phyloP scores from a whole-genome alignment of 1,140 invertebrate genomes.

The Phenacoccus solenopsis region DNA sequence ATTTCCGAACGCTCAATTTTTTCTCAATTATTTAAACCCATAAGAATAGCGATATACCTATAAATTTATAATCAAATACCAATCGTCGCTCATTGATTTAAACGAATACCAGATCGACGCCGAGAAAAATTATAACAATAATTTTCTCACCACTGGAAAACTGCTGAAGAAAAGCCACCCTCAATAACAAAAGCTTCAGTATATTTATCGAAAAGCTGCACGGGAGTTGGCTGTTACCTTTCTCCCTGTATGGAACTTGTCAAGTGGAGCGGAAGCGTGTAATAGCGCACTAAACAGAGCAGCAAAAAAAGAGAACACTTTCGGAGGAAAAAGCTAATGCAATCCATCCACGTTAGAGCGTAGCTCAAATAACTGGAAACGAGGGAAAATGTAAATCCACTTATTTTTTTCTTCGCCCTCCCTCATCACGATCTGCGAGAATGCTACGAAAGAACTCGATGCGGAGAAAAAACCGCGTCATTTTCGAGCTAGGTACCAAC shows the following conservation, averaged over 20 bases:
- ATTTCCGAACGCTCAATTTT: too few relatives aligned
- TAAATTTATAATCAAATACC: too few relatives aligned
- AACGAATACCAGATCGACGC: neutral
- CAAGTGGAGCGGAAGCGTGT: slow-evolving; percentile 16
- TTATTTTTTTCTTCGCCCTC: neutral
- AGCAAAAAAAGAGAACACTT: slow-evolving; percentile 13
- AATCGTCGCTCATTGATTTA: too few relatives aligned
- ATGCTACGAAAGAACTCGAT: neutral
- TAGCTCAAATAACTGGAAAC: slow-evolving; percentile 16
- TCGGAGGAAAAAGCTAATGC: slow-evolving; percentile 8
- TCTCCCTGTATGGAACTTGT: slow-evolving; percentile 9
- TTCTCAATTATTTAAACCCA: too few relatives aligned
- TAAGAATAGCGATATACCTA: too few relatives aligned
- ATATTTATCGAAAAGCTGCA: slow-evolving; percentile 16
- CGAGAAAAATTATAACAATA: neutral
- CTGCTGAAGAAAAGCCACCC: neutral
- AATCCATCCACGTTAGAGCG: slow-evolving; percentile 15
- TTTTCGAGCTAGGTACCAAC: neutral
- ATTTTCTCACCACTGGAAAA: neutral
- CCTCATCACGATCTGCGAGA: neutral
- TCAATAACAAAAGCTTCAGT: slow-evolving; percentile 3
- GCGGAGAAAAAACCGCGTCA: neutral
- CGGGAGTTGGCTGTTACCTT: slow-evolving; percentile 5
- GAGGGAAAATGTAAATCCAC: slow-evolving; percentile 16
- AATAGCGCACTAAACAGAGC: slow-evolving; percentile 8